These are phyloP conservation scores for Chaitophorus viminalis DNA, from an alignment of 2,888 invertebrate species.

Conservation along the genomic window DNA sequence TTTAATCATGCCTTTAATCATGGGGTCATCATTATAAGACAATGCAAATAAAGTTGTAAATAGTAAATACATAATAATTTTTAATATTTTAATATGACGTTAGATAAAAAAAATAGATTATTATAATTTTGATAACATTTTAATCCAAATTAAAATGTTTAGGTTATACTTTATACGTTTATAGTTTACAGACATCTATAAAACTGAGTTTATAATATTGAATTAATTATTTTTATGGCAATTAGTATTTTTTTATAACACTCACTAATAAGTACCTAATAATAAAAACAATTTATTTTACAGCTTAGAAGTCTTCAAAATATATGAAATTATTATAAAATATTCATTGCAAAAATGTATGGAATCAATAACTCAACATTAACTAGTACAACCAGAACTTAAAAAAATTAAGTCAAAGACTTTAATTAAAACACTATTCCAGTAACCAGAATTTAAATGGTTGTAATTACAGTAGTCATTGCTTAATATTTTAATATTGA, in stretches of 20 bases:
- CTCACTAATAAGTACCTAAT: neutral
- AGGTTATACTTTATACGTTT: neutral
- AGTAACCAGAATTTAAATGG: no score
- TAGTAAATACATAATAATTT: neutral
- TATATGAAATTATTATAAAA: neutral
- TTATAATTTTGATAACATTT: neutral
- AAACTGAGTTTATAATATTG: no score
- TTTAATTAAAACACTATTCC: no score
- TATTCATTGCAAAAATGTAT: neutral
- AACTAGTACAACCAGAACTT: no score
- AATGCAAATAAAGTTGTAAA: neutral
- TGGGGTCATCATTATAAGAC: neutral
- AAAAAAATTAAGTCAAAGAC: no score
- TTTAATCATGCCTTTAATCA: neutral
- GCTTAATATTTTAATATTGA: no score
- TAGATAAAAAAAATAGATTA: neutral
- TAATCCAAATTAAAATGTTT: neutral
- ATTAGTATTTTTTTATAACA: no score
- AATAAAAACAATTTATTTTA: neutral
- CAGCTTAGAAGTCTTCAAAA: neutral
- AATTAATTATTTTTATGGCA: no score
- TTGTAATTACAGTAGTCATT: no score
- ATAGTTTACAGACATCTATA: no score
- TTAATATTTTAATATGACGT: neutral
- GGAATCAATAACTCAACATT: no score